These are phyloP conservation scores for Platysternon megacephalum DNA, from an alignment of 2,113 vertebrate genomes.

Conservation along the genomic window DNA sequence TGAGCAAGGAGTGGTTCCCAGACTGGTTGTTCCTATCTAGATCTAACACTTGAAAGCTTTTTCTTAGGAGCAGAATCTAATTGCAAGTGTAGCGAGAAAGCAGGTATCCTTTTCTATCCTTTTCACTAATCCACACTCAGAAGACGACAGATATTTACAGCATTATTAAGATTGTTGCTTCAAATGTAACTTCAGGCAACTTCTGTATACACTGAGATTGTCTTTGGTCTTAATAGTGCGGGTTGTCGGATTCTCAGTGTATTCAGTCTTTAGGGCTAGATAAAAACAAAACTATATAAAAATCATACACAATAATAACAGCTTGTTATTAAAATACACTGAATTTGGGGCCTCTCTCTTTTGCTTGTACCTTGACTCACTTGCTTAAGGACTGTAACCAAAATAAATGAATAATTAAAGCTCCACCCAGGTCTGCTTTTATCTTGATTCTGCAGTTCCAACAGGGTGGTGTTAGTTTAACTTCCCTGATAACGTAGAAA, in stretches of 20 bases:
- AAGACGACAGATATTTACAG: background rate
- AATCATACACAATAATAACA: fast-evolving
- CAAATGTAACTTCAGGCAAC: background rate
- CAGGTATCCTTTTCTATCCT: background rate
- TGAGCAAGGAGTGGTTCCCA: background rate
- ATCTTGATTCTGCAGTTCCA: conserved; percentile 39
- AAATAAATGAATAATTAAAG: conserved; percentile 19
- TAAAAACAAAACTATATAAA: background rate
- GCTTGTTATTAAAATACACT: background rate
- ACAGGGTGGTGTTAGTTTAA: background rate
- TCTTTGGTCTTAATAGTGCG: background rate
- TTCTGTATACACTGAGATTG: background rate
- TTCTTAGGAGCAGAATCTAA: conserved; percentile 4
- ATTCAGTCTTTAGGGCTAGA: background rate
- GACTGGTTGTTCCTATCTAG: background rate
- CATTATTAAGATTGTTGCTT: background rate
- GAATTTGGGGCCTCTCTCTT: background rate
- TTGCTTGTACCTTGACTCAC: background rate
- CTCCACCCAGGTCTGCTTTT: background rate
- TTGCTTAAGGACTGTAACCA: background rate
- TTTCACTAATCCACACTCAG: background rate
- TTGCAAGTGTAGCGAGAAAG: background rate
- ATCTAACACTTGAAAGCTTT: background rate
- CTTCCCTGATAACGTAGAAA: background rate
- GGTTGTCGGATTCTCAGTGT: background rate